phyloP scores from a whole-genome alignment of 64 coral and sea anemone species.

The Montipora efflorescens region DNA sequence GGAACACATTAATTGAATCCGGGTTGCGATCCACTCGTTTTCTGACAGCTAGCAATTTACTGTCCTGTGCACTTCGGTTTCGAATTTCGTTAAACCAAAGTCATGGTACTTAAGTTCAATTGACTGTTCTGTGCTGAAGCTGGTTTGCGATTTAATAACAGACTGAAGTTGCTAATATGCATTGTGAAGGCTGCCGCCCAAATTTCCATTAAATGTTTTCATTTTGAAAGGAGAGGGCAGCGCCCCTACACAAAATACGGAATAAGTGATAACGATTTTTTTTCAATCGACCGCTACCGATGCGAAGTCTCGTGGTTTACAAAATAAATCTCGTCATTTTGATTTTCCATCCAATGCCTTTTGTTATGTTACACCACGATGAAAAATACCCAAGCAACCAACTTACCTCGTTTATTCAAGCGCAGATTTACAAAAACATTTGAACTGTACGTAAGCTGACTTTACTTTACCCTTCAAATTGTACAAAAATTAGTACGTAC shows the following conservation, averaged over 20 bases:
- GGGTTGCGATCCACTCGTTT: neutral
- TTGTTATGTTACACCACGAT: neutral
- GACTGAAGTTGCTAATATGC: neutral
- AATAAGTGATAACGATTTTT: neutral
- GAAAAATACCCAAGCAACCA: neutral
- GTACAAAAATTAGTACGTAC: slow-evolving; percentile 31
- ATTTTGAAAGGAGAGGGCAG: slow-evolving; percentile 1
- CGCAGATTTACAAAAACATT: neutral
- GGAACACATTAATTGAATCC: neutral
- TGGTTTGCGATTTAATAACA: slow-evolving; percentile 17
- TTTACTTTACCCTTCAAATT: slow-evolving; percentile 19
- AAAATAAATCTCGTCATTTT: neutral
- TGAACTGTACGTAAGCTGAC: neutral
- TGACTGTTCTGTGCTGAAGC: neutral
- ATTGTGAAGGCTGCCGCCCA: neutral
- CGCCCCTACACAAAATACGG: neutral
- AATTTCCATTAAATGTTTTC: slow-evolving; percentile 9
- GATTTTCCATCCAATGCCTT: neutral
- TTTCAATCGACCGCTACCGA: neutral
- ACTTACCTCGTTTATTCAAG: neutral
- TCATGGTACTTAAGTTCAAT: slow-evolving; percentile 13
- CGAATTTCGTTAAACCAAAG: slow-evolving; percentile 12
- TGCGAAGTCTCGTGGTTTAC: neutral
- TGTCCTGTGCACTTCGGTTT: neutral
- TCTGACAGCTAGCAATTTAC: neutral